These are phyloP conservation scores for Alitta virens DNA, from an alignment of 2,888 invertebrate species.

Conservation along the genomic window DNA sequence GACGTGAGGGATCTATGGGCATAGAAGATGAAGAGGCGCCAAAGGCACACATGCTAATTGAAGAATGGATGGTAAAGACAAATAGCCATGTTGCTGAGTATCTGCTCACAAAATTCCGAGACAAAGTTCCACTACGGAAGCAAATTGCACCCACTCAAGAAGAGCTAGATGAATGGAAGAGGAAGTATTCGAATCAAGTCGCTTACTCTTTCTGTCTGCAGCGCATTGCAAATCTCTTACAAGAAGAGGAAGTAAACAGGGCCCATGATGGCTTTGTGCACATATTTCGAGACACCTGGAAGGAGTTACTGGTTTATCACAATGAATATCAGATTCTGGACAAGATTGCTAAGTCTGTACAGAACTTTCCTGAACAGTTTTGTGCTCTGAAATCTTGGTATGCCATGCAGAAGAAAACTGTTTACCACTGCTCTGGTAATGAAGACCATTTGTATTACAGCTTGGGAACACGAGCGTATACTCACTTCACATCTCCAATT, in stretches of 20 bases:
- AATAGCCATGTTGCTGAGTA: conserved; percentile 4
- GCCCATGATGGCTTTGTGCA: too few species aligned
- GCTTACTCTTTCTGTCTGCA: neutral
- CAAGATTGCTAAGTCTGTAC: neutral
- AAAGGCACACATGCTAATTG: conserved; percentile 13
- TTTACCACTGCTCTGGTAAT: conserved; percentile 50
- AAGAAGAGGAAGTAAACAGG: too few species aligned
- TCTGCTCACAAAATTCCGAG: neutral
- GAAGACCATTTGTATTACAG: conserved; percentile 66
- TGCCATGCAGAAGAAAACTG: conserved; percentile 32
- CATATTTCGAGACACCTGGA: too few species aligned
- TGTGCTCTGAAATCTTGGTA: neutral
- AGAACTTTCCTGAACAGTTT: neutral
- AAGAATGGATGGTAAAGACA: conserved; percentile 13
- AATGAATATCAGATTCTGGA: too few species aligned
- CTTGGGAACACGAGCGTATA: conserved; percentile 79
- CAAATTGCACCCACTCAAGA: neutral
- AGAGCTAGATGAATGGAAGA: conserved; percentile 2
- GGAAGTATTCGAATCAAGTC: neutral
- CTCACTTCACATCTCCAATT: conserved; percentile 93
- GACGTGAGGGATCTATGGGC: neutral
- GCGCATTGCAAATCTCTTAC: too few species aligned
- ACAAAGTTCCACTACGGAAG: neutral
- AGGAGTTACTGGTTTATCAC: too few species aligned
- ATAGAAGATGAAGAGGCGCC: neutral